Percentiles rank a stretch among this genome's conserved stretches.
Evolutionary conservation across 92 coral and sea anemone species (phyloP).

Genomic region (Epizoanthus stellaris): DNA sequence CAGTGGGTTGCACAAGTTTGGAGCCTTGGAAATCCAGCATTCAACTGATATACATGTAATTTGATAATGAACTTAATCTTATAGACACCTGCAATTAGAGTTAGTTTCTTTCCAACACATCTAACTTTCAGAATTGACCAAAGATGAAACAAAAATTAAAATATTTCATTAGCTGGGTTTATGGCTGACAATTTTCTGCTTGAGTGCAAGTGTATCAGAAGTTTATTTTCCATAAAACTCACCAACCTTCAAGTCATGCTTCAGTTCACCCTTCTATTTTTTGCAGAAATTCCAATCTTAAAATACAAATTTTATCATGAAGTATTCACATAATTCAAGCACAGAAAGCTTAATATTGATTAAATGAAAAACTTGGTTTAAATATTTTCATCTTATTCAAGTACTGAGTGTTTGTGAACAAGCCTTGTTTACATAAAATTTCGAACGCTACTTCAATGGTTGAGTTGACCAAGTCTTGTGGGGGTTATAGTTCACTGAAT

Average conservation of each 20-base stretch:
- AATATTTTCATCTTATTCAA: background rate
- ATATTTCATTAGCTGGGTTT: background rate
- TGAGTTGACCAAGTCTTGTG: constrained; percentile 2
- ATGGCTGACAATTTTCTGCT: constrained; percentile 27
- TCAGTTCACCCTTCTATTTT: constrained; percentile 6
- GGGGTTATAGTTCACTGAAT: constrained; percentile 15
- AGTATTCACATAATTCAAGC: background rate
- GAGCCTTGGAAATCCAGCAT: background rate
- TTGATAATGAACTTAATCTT: background rate
- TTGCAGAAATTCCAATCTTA: background rate
- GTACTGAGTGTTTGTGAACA: background rate
- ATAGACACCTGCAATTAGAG: background rate
- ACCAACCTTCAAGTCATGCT: constrained; percentile 23
- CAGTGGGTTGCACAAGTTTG: background rate
- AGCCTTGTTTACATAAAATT: background rate
- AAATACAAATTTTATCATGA: background rate
- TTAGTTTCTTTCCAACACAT: background rate
- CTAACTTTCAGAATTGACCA: background rate
- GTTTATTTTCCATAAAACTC: constrained; percentile 30
- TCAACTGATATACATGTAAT: no score
- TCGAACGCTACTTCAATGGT: constrained; percentile 9
- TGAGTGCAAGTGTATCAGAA: constrained; percentile 20
- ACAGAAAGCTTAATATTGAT: background rate
- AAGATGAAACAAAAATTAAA: background rate
- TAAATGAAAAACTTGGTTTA: background rate